A percentile compares a stretch with the other conserved stretches of the same genome.
phyloP scores from a whole-genome alignment of 2,888 invertebrate genomes.

The Hydraecia micacea region DNA sequence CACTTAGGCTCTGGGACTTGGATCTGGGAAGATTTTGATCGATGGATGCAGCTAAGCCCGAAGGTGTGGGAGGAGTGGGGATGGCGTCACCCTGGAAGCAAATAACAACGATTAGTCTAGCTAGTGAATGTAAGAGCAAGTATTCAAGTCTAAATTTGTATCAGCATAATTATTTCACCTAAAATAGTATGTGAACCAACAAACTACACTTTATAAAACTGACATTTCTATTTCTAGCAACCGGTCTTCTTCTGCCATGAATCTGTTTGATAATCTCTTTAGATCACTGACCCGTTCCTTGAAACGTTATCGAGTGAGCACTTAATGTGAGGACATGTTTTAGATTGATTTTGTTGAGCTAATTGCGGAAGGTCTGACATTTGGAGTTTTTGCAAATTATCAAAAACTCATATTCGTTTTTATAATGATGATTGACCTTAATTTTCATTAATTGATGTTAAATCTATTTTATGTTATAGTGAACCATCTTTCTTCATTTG shows the following conservation, averaged over 20 bases:
- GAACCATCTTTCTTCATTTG: not conserved
- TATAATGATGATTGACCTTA: conserved; percentile 2
- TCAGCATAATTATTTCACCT: conserved; percentile 2
- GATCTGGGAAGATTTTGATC: too few species aligned
- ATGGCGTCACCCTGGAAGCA: conserved; percentile 82
- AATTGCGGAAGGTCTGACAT: conserved; percentile 24
- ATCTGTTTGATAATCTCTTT: not conserved
- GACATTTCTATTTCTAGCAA: conserved; percentile 18
- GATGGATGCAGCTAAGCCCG: accelerated
- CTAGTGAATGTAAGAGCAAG: not conserved
- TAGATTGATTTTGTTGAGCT: conserved; percentile 3
- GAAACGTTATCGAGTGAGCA: conserved; percentile 3
- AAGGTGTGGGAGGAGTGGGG: conserved; percentile 85
- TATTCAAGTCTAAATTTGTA: not conserved
- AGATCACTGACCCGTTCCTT: not conserved
- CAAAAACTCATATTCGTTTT: conserved; percentile 14
- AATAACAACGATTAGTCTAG: conserved; percentile 26
- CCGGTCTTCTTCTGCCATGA: conserved; percentile 6
- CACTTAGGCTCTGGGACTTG: not conserved
- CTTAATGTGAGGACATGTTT: not conserved
- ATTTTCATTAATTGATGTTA: not conserved
- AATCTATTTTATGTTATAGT: not conserved
- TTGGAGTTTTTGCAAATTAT: conserved; percentile 8
- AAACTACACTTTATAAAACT: conserved; percentile 7
- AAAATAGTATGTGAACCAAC: not conserved